Evolutionary conservation across 2,888 invertebrate genomes (phyloP), one percentile per base, ranked within the genome.

Genomic region (Rhingia rostrata): DNA sequence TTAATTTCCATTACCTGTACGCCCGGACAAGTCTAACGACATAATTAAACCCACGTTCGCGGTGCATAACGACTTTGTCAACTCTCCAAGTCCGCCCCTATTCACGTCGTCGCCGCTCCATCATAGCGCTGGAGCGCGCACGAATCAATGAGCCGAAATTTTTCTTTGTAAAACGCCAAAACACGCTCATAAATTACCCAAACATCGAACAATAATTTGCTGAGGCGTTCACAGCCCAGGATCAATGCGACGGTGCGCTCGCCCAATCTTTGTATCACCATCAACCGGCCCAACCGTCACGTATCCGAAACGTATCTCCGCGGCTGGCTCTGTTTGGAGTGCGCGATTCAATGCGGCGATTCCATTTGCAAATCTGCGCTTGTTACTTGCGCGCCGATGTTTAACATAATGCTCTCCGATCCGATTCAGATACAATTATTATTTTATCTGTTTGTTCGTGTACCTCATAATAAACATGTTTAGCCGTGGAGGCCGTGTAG

Each of bases 351-450:
- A 22, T 33, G 78, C 51, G 63, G 60, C 70, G 74, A 80, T 70
- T 79, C 79, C 84, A 80, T 84, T 84, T 84, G 84, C 74, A 84
- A 84, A 84, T 84, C 79, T 84, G 66, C 64, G 84, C 84, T 84
- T 84, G 84, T 84, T 84, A 80, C 84, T 84, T 80, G 84, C 63
- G 70, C 75, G 69, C 73, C 73, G 60, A 84, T 84, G 83, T 84
- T 84, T 70, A 84, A 84, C 84, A 84, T 84, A 84, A 84, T 84
- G 56, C 84, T 84, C 84, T 84, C 14, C 79, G 84, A 84, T 84
- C 79, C 74, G 84, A 84, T 84, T 80, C 84, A 84, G 84, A 84
- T 84, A 84, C 84, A 84, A 84, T 84, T 84, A 84, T 84, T 84
- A 84, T 84, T 84, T 84, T 80, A 74, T 84, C 84, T 84, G 79